Conservation (phyloP, 2,888 invertebrate genomes). For the Cantharis flavilabris region DNA sequence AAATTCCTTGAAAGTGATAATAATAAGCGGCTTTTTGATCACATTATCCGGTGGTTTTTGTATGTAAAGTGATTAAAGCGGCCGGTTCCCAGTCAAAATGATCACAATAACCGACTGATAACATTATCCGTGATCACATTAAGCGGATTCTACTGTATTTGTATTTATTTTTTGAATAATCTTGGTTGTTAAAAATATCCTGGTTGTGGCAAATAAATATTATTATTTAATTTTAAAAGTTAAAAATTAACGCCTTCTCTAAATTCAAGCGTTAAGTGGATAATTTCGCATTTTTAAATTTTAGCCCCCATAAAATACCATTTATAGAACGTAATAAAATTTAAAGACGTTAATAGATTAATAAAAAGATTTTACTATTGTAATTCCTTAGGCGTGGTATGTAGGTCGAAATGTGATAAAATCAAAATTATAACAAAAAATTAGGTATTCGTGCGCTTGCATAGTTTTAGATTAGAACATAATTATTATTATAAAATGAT, state of each 20-base stretch:
- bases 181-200: background rate
- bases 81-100: no score
- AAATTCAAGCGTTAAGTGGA: background rate
- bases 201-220: no score
- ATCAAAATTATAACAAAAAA: background rate
- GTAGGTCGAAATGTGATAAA: background rate
- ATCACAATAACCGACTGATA: no score
- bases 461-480: background rate
- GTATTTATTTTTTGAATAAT: background rate
- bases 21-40: no score
- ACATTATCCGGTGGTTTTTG: no score
- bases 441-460: background rate
- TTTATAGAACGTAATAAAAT: background rate
- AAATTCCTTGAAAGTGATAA: no score
- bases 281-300: slow-evolving; percentile 1
- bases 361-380: background rate
- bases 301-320: background rate
- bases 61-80: no score
- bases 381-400: background rate
- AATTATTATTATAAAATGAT: background rate
- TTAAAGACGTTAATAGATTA: background rate
- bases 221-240: background rate
- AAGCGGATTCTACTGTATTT: no score
- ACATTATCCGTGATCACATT: no score
- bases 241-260: background rate